Evolutionary conservation across 2,797 vertebrate genomes (phyloP), one percentile per base, ranked within the genome.

Genomic region (Anas bernieri): DNA sequence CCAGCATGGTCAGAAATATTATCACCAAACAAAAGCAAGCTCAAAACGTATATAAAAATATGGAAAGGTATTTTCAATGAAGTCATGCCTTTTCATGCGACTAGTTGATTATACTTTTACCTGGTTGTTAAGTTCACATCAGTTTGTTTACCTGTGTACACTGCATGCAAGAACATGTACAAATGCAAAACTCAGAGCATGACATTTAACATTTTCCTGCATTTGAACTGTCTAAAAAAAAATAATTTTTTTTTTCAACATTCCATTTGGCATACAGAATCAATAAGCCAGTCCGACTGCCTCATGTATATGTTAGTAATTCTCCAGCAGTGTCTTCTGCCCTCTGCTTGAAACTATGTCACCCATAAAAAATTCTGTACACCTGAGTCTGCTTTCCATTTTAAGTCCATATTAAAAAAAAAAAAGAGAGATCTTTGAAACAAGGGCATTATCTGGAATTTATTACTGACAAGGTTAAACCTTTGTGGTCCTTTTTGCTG

Each of bases 151-250:
- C 52, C 68, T 83, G 77, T 73, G 90, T 90, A 94, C 9, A 10
- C 30, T 56, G 35, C 52, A 78, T 61, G n/a, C 11, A 67, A 61
- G 39, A 84, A 58, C 16, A 88, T 39, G 33, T 26, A 66, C 50
- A 95, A 94, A 95, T 54, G 41, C 35, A 92, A 92, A 97, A 96
- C 70, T 94, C 80, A 33, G 90, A 95, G 58, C 14, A 33, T 91
- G 88, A 94, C 67, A 80, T 93, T 66, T 92, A 31, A 69, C 96
- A 90, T 69, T 83, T 92, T 87, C 48, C 77, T 18, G 8, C 54
- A 87, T 33, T 78, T 73, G 23, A 90, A 72, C 25, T 52, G 43
- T 83, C 87, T n/a, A 70, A 90, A 90, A 50, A 48, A 25, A 63
- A 52, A 15, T 55, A 25, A 68, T 91, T 80, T 93, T 90, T 81